These are phyloP conservation scores for Bombyx mori DNA, from an alignment of 1,140 invertebrate genomes.

Conservation along the genomic window DNA sequence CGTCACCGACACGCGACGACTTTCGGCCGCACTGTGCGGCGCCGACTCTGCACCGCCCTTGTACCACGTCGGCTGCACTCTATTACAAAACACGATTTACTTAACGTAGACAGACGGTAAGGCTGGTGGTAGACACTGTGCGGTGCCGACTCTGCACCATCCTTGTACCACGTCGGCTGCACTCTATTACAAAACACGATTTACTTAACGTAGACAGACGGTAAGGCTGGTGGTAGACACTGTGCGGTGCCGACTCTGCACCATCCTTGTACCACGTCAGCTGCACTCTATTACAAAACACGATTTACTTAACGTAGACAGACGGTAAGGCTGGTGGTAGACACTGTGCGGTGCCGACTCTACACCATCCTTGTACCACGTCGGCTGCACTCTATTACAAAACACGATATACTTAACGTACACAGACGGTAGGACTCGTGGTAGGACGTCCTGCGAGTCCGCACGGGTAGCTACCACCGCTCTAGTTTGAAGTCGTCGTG, in stretches of 20 bases:
- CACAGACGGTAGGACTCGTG: too few species aligned
- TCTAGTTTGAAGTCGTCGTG: too few species aligned
- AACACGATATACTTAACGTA: too few species aligned
- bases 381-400: constrained; percentile 38
- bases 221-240: constrained; percentile 11
- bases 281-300: constrained; percentile 33
- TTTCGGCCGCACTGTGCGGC: constrained; percentile 52
- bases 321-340: too few species aligned
- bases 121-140: constrained; percentile 27
- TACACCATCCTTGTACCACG: constrained; percentile 27
- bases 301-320: too few species aligned
- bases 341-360: constrained; percentile 44
- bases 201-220: too few species aligned
- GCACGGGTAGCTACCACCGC: too few species aligned
- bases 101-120: too few species aligned
- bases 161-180: constrained; percentile 35
- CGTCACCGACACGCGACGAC: constrained; percentile 41
- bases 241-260: constrained; percentile 37
- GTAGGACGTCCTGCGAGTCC: too few species aligned
- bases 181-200: constrained; percentile 24
- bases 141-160: constrained; percentile 29
- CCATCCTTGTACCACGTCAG: constrained; percentile 31
- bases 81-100: constrained; percentile 4
- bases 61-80: constrained; percentile 46
- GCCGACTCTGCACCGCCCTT: constrained; percentile 25